phyloP scores from a whole-genome alignment of 2,113 vertebrate species.

The Parotia lawesii region DNA sequence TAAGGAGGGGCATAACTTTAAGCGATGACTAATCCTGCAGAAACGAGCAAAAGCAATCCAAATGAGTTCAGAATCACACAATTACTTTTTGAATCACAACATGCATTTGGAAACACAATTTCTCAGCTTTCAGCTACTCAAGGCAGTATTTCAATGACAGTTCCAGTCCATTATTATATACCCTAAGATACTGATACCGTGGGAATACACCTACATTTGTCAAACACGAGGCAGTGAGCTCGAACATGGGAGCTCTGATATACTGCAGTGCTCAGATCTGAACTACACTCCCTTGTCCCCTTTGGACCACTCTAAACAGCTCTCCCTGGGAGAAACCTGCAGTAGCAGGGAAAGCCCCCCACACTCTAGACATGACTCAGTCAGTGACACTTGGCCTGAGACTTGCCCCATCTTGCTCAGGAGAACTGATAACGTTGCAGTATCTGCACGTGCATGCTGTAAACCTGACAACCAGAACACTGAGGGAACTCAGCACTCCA shows the following conservation, averaged over 20 bases:
- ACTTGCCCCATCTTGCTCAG: not conserved
- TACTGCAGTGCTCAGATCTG: not conserved
- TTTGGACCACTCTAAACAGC: not conserved
- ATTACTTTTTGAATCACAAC: not conserved
- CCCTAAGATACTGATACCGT: not conserved
- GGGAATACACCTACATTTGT: not conserved
- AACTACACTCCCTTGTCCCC: not conserved
- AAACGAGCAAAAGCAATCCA: not conserved
- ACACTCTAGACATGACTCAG: not conserved
- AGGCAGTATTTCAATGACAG: not conserved
- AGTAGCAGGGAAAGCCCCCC: not conserved
- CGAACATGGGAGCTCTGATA: not conserved
- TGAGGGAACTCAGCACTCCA: accelerated
- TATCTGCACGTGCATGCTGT: accelerated
- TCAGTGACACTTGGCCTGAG: not conserved
- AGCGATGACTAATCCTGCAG: not conserved
- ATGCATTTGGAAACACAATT: not conserved
- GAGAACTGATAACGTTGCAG: not conserved
- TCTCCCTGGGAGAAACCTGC: not conserved
- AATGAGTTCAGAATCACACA: not conserved
- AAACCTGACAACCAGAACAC: not conserved
- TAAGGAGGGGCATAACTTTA: not conserved
- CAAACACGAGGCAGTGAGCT: not conserved
- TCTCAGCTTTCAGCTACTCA: not conserved
- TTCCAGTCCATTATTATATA: not conserved